Evolutionary conservation across 2,797 vertebrate species (phyloP).

Genomic region (Cossypha niveicapilla): DNA sequence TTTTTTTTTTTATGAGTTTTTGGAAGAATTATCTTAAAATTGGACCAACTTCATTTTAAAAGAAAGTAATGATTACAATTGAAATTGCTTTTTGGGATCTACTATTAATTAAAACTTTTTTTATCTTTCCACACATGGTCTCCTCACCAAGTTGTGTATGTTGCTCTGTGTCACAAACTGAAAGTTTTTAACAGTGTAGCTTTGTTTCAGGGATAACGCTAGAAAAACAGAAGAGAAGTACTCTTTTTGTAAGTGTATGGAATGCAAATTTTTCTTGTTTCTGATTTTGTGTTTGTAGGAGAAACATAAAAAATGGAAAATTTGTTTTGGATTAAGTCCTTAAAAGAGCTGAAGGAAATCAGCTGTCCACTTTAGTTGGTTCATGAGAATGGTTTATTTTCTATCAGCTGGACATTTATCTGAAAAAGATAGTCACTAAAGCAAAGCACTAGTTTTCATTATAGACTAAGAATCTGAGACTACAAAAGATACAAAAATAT

Average conservation of each 20-base stretch:
- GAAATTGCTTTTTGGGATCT: neutral
- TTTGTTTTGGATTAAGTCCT: neutral
- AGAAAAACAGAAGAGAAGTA: neutral
- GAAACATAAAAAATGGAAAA: neutral
- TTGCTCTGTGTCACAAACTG: neutral
- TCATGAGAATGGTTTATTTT: neutral
- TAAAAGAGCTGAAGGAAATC: neutral
- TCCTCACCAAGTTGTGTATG: neutral
- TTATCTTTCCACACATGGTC: neutral
- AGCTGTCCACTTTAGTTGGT: neutral
- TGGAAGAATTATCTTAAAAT: neutral
- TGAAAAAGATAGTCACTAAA: neutral
- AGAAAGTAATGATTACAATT: neutral
- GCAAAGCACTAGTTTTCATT: neutral
- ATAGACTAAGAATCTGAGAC: neutral
- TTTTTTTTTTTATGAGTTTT: neutral
- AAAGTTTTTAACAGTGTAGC: neutral
- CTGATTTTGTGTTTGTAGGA: neutral
- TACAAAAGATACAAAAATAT: neutral
- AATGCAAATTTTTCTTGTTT: neutral
- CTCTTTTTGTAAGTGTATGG: neutral
- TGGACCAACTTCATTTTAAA: neutral
- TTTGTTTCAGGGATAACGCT: neutral
- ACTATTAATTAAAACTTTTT: neutral
- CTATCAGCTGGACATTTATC: too few relatives aligned